Base-by-base conservation (phyloP, 2,797 vertebrate species). In the Erethizon dorsatum region DNA sequence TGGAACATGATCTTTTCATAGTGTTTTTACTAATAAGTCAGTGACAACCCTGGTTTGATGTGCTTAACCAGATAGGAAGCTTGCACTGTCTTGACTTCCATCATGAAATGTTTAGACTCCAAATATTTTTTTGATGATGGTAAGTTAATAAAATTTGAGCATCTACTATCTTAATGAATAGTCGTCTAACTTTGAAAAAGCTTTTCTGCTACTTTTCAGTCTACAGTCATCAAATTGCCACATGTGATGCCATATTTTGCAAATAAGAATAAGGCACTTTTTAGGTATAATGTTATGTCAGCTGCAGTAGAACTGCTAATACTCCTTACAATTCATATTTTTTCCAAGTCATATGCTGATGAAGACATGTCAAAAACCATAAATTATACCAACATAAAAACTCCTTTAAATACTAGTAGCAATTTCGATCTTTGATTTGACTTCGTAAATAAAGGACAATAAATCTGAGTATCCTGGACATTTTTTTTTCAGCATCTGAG, bases 391-490 rank as follows among this genome's bases (percentile, higher is more conserved):
- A 88, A 91, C 91, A 82, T 82, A 83, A 89, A 45, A 22, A 77
- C 45, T 47, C 57, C 6, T 28, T 95, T 91, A 59, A 87, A 93
- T 65, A 54, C 10, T 63, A 65, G 28, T 5, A 7, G 9, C 88
- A 57, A 88, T 67, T 91, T 80, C 56, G 22, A 15, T 18, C 77
- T 37, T 89, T 82, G 33, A 45, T 28, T 69, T 88, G 26, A 83
- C 61, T 93, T 96, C 28, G 26, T 65, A 87, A 65, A 91, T 59
- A 92, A 95, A 91, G 83, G 47, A 88, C 50, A 71, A 93, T 37
- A 90, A 65, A 41, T 77, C 28, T 84, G 41, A 86, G 96, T 88
- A 57, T 79, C 33, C 41, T 75, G n/a, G 59, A 59, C 7, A 73
- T 54, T 71, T 61, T 59, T 56, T 47, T 75, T 24, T 28, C 73